phyloP scores from a whole-genome alignment of 1,140 invertebrate genomes.

The Drosophila funebris region DNA sequence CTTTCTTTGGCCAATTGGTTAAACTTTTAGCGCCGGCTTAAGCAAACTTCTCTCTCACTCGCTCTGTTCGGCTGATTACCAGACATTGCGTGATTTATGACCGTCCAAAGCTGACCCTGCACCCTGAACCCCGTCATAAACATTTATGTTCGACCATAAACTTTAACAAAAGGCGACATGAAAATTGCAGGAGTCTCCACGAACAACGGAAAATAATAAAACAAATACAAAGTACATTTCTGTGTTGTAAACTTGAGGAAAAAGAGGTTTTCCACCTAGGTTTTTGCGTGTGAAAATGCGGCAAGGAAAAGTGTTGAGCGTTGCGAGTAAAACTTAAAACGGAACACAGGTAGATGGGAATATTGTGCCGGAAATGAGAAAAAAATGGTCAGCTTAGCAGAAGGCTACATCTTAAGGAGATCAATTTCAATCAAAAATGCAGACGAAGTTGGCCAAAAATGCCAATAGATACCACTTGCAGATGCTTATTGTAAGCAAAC shows the following conservation, averaged over 20 bases:
- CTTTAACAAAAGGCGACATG: conserved; percentile 13
- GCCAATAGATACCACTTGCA: conserved; percentile 35
- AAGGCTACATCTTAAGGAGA: background rate
- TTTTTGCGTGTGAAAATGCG: conserved; percentile 55
- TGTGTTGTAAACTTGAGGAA: conserved; percentile 6
- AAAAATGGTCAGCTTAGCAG: background rate
- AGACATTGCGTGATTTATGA: conserved; percentile 33
- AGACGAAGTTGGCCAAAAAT: conserved; percentile 22
- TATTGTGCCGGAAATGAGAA: conserved; percentile 14
- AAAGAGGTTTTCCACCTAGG: conserved; percentile 6
- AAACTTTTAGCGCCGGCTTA: conserved; percentile 49
- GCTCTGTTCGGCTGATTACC: conserved; percentile 2
- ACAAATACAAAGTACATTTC: conserved; percentile 16
- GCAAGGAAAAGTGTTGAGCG: conserved; percentile 10
- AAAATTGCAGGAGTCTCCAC: conserved; percentile 16
- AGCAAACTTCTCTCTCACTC: background rate
- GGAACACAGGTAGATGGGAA: conserved; percentile 7
- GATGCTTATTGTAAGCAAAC: conserved; percentile 63
- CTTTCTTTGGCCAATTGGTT: conserved; percentile 30
- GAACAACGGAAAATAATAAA: conserved; percentile 10
- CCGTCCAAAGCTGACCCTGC: background rate
- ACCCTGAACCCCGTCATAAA: conserved; percentile 11
- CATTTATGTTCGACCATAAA: conserved; percentile 18
- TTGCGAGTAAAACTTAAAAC: background rate
- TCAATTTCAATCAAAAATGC: conserved; percentile 24